These are phyloP conservation scores for Osmerus eperlanus DNA, from an alignment of 2,113 vertebrate genomes.

Conservation along the genomic window DNA sequence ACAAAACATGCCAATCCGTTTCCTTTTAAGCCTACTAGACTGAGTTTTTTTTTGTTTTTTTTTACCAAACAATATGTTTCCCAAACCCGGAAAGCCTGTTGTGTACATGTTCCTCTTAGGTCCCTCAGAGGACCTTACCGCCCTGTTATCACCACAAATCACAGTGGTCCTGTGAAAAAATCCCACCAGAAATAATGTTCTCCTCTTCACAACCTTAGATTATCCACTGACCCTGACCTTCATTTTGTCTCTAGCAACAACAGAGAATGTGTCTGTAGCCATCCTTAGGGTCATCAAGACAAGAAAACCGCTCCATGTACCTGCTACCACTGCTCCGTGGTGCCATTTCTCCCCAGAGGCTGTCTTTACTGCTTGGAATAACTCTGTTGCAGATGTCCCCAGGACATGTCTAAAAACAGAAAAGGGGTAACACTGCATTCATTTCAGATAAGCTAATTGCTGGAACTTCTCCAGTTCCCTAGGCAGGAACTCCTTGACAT, in stretches of 20 bases:
- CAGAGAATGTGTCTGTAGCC: too few relatives aligned
- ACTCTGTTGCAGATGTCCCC: neutral
- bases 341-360: neutral
- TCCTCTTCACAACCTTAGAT: neutral
- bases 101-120: too few relatives aligned
- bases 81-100: too few relatives aligned
- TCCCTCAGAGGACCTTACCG: neutral
- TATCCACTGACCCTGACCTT: constrained; percentile 18
- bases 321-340: too few relatives aligned
- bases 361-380: neutral
- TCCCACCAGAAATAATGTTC: neutral
- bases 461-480: constrained; percentile 5
- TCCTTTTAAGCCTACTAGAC: neutral
- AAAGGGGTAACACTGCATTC: neutral
- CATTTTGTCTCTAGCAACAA: too few relatives aligned
- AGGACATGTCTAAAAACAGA: neutral
- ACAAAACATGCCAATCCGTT: neutral
- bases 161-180: constrained; percentile 3
- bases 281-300: too few relatives aligned
- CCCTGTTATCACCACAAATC: constrained; percentile 5
- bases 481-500: constrained; percentile 6
- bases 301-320: too few relatives aligned
- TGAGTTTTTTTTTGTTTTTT: too few relatives aligned
- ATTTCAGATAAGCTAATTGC: constrained; percentile 11
- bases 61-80: too few relatives aligned